A percentile compares a stretch with the other conserved stretches of the same genome.
phyloP scores from a whole-genome alignment of 2,888 invertebrate species.

The Brachyptera risi region DNA sequence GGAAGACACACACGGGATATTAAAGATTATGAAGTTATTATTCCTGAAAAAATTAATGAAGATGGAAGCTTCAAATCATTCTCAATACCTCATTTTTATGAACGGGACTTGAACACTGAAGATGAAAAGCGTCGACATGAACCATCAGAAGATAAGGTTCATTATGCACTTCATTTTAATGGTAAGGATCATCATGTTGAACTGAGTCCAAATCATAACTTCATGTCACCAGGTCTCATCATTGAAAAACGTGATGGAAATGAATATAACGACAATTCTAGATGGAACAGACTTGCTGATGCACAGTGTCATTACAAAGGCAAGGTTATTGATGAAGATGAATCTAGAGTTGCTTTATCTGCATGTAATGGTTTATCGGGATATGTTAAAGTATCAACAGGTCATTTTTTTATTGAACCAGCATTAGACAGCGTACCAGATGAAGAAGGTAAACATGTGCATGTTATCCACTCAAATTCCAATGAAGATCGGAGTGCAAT shows the following conservation, averaged over 20 bases:
- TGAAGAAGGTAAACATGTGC: conserved; percentile 1
- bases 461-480: not conserved
- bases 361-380: not conserved
- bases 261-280: not conserved
- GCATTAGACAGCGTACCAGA: not conserved
- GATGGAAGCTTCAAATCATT: not conserved
- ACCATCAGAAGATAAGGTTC: not conserved
- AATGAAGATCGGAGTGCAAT: not conserved
- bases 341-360: not conserved
- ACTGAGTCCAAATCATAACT: not conserved
- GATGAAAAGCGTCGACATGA: not conserved
- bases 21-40: not conserved
- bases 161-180: not conserved
- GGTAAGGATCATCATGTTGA: not conserved
- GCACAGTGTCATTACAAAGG: not conserved
- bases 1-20: not conserved
- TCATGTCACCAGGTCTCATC: not conserved
- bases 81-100: not conserved
- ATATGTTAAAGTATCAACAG: not conserved
- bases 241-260: not conserved
- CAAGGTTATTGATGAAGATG: not conserved
- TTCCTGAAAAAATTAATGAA: not conserved
- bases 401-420: conserved; percentile 2
- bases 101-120: not conserved
- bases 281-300: not conserved